phyloP scores from a whole-genome alignment of 2,888 invertebrate species.

The Ferrisia virgata region DNA sequence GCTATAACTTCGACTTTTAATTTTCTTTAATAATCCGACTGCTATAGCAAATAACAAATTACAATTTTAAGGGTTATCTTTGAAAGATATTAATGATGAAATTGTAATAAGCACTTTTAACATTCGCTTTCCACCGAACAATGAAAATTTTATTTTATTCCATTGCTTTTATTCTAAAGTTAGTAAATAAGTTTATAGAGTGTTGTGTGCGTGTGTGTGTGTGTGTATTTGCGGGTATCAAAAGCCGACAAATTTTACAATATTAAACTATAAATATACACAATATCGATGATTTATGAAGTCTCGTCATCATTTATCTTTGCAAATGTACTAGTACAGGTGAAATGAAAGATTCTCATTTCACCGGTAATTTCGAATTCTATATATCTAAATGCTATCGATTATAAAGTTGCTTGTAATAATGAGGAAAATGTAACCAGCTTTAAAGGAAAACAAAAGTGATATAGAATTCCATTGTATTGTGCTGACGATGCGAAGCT shows the following conservation, averaged over 20 bases:
- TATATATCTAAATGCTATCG: not conserved
- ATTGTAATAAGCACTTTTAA: conserved; percentile 35
- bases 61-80: conserved; percentile 35
- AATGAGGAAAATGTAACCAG: not conserved
- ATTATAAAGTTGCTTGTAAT: not conserved
- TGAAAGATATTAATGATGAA: conserved; percentile 43
- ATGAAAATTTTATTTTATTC: not conserved
- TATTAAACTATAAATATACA: not conserved
- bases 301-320: not conserved
- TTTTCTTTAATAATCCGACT: conserved; percentile 38
- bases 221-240: too few relatives aligned
- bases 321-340: not conserved
- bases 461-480: not conserved
- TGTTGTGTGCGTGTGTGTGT: too few relatives aligned
- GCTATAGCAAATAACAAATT: conserved; percentile 28
- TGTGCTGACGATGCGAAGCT: not conserved
- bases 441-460: not conserved
- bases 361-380: not conserved
- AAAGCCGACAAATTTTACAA: not conserved
- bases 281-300: not conserved
- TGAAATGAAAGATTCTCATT: not conserved
- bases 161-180: not conserved
- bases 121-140: conserved; percentile 18
- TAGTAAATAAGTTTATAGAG: too few relatives aligned
- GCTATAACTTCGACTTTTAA: conserved; percentile 33